Base-by-base conservation (phyloP, 1,140 invertebrate genomes). In the Trichonephila clavata region DNA sequence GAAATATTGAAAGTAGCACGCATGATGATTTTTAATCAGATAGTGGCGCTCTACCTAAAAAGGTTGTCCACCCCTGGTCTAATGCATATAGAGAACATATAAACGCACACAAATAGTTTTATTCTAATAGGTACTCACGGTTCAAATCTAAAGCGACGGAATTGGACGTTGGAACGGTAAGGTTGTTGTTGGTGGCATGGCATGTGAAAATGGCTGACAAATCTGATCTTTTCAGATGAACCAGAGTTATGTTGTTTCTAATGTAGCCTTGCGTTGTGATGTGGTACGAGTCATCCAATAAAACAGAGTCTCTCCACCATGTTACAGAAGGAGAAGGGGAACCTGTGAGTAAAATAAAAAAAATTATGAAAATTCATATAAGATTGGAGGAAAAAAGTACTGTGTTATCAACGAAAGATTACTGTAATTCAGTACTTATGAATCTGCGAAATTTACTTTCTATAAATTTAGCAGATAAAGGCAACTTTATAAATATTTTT, bases 121-220 rank as follows among this genome's bases (percentile, higher is more conserved):
- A 50, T 7, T n/a, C 2, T 14, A 68, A 68, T 21, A 16, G 6
- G 8, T 95, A 95, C 95, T 95, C 94, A 95, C 95, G 90, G 87
- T 95, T 95, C 71, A 95, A 87, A 89, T 95, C 95, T 16, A 95
- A 84, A 50, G 95, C 95, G 83, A 95, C 94, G 21, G 95, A 95
- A 24, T 95, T 95, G 68, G 94, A 92, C 57, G 94, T 94, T 60
- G 95, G 95, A 71, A 94, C 94, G 20, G 95, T 95, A 21, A 95
- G 94, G 68, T 95, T 95, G 80, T 95, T 95, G 94, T 95, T 95
- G 59, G 94, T 60, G 6, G 95, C 95, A 95, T 98, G 97, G 96
- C 98, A 98, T 93, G 98, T 97, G 90, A 98, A 97, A 94, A 97
- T 96, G 61, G 97, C 96, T 94, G 98, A 97, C 61, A 98, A 96